A percentile compares a stretch with the other conserved stretches of the same genome.
These are phyloP conservation scores for Lepidochrysops patricia DNA, from an alignment of 2,888 invertebrate genomes.

Conservation along the genomic window DNA sequence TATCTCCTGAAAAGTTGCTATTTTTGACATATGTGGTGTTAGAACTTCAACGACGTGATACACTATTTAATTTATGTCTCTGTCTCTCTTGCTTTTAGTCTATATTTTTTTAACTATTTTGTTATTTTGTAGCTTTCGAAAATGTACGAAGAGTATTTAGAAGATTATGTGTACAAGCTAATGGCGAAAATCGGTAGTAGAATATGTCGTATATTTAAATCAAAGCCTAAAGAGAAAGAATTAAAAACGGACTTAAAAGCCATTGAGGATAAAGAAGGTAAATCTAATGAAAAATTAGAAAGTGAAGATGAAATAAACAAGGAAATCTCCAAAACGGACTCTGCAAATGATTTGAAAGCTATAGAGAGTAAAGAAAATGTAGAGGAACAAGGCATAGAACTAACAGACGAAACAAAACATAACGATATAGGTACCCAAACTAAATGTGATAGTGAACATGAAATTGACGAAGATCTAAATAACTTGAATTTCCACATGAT, in stretches of 20 bases:
- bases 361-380: conserved; percentile 15
- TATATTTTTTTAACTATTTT: no score
- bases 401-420: background rate
- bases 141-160: conserved; percentile 84
- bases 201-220: conserved; percentile 41
- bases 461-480: conserved; percentile 47
- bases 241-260: conserved; percentile 20
- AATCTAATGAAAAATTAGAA: background rate
- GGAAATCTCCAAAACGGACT: background rate
- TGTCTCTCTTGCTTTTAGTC: no score
- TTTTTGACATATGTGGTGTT: no score
- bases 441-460: conserved; percentile 23
- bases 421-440: background rate
- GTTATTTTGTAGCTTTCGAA: conserved; percentile 75
- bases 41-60: no score
- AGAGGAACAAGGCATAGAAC: background rate
- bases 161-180: conserved; percentile 73
- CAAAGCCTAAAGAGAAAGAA: conserved; percentile 27
- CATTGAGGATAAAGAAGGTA: conserved; percentile 22
- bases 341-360: background rate
- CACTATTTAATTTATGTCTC: no score
- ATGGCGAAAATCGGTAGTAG: conserved; percentile 53
- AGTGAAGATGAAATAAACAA: background rate
- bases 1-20: no score
- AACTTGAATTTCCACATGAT: conserved; percentile 83